Base-by-base conservation (phyloP, 2,888 invertebrate species). In the Teleogryllus oceanicus region DNA sequence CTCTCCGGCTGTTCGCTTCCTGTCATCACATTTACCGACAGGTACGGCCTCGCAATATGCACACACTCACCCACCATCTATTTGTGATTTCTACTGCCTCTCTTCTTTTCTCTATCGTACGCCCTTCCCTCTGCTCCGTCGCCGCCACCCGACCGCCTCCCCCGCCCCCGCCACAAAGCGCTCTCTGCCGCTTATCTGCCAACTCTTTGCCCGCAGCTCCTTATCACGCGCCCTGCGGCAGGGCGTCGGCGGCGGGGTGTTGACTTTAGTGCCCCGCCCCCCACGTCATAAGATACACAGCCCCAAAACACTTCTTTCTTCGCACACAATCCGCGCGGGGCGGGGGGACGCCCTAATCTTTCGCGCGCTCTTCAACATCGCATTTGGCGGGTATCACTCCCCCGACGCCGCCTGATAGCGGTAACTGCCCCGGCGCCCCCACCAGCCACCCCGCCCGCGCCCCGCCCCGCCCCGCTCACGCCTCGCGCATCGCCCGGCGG, bases 231-330 rank as follows among this genome's bases (percentile, higher is more conserved):
- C 75, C 75, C n/a, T n/a, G n/a, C 21, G 16, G 12, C 75, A 24
- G 62, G 62, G 16, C n/a, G 62, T 0, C n/a, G 62, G 62, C 62
- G 62, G n/a, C 13, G 37, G 62, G 74, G 78, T 78, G 78, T 78
- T 78, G 78, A 78, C 78, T 78, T 74, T 74, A 49, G 74, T 20
- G 11, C 21, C 78, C 49, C 21, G 11, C 77, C n/a, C 77, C 2
- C 75, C 37, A 13, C 78, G 49, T 79, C 50, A 79, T 79, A 79
- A 79, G 50, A 79, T 76, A 79, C 79, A 79, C 79, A 78, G 74
- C 78, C 49, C 51, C 78, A 62, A 37, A 51, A 78, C n/a, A 78
- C 78, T 62, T 74, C 18, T 78, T 78, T 78, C 74, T 78, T 77
- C 20, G 74, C 78, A 78, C 74, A 78, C 78, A 75, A 78, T 51